phyloP scores from a whole-genome alignment of 2,113 vertebrate species.

The Chaetops frenatus region DNA sequence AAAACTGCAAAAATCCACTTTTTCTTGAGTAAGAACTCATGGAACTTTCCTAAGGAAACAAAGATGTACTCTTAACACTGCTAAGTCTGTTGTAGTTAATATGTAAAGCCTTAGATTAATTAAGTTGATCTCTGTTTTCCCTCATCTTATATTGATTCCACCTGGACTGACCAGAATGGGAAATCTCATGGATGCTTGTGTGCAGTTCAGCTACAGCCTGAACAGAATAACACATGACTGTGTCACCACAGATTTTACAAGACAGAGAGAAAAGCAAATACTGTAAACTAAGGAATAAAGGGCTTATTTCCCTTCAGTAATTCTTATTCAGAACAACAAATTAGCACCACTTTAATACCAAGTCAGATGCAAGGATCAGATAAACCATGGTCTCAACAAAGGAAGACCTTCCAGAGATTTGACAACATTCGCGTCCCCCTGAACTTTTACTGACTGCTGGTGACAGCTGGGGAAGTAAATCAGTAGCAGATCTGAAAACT shows the following conservation, averaged over 20 bases:
- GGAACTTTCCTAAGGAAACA: neutral
- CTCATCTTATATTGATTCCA: neutral
- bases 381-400: neutral
- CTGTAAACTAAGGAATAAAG: neutral
- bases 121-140: neutral
- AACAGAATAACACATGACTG: neutral
- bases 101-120: neutral
- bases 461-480: neutral
- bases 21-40: neutral
- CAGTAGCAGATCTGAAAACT: neutral
- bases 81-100: neutral
- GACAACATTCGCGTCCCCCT: neutral
- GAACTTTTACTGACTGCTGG: neutral
- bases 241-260: neutral
- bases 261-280: neutral
- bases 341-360: neutral
- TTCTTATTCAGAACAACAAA: neutral
- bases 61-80: neutral
- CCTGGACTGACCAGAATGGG: neutral
- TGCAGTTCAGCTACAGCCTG: neutral
- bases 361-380: neutral
- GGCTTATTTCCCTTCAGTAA: neutral
- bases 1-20: neutral
- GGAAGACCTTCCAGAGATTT: neutral
- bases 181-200: neutral